Base-by-base conservation (phyloP, 2,888 invertebrate species). In the Dinocampus coccinellae region DNA sequence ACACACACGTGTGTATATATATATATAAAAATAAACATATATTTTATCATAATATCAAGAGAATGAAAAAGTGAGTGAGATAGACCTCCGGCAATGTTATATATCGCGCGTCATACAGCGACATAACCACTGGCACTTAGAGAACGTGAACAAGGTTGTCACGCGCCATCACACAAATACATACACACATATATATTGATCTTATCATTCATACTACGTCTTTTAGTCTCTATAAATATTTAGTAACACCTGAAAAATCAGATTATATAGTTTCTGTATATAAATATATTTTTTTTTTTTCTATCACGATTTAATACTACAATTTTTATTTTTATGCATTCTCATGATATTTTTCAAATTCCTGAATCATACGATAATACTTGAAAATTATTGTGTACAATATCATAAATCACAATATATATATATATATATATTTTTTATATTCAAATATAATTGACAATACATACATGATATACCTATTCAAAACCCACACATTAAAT, bases 21-120 rank as follows among this genome's bases (percentile, higher is more conserved):
- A n/a, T n/a, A n/a, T n/a, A n/a, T n/a, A n/a, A n/a, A n/a, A n/a
- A n/a, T n/a, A n/a, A n/a, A n/a, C n/a, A 67, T 85, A 83, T 85
- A 81, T 80, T 82, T 82, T 84, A 84, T 87, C 85, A 86, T 85
- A 87, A 86, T 62, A 70, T 86, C 85, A 84, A 81, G 81, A 85
- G 10, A 39, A n/a, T n/a, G 39, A 39, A 11, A 33, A 33, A 39
- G n/a, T n/a, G n/a, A n/a, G n/a, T n/a, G n/a, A 39, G 39, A 39
- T 9, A 47, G 47, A 47, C 83, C 84, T 80, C 82, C 82, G 81
- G 82, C 80, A 84, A 84, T 84, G 85, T 82, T n/a, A n/a, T 82
- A 80, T 82, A 83, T 81, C 77, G 36, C 36, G 36, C 42, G 42
- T 16, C 16, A 4, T 20, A 7, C 47, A n/a, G 9, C 80, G 81